These are phyloP conservation scores for Tachysurus vachellii DNA, from an alignment of 2,113 vertebrate species.

Conservation along the genomic window DNA sequence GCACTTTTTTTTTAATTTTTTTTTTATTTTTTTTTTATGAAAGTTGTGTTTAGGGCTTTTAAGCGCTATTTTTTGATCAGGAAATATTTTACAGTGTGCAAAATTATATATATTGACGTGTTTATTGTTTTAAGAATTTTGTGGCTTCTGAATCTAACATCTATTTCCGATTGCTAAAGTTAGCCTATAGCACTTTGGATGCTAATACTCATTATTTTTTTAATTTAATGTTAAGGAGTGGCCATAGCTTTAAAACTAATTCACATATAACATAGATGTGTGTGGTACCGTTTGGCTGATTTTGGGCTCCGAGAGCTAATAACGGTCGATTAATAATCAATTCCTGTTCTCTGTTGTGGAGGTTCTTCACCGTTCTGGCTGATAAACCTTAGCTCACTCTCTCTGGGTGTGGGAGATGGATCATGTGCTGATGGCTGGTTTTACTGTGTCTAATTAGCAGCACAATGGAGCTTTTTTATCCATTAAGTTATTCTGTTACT, in stretches of 20 bases:
- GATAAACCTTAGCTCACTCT: conserved; percentile 54
- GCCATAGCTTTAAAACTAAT: neutral
- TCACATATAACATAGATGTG: neutral
- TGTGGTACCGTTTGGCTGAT: neutral
- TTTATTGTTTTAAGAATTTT: neutral
- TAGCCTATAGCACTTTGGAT: neutral
- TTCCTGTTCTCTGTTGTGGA: conserved; percentile 26
- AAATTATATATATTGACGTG: neutral
- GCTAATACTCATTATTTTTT: neutral
- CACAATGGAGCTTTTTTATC: conserved; percentile 74
- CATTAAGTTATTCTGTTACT: conserved; percentile 72
- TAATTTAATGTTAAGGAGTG: neutral
- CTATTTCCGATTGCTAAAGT: neutral
- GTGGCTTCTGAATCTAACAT: neutral
- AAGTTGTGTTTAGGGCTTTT: neutral
- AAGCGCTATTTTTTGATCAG: neutral
- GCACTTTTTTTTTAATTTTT: neutral
- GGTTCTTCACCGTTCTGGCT: conserved; percentile 39
- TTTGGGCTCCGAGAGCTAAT: neutral
- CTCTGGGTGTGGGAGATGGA: conserved; percentile 67
- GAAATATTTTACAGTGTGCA: neutral
- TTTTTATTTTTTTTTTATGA: no score
- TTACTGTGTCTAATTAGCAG: conserved; percentile 74
- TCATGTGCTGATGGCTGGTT: conserved; percentile 69
- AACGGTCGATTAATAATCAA: neutral